These are phyloP conservation scores for Cephus rjabovi DNA, from an alignment of 2,888 invertebrate species.

Conservation along the genomic window DNA sequence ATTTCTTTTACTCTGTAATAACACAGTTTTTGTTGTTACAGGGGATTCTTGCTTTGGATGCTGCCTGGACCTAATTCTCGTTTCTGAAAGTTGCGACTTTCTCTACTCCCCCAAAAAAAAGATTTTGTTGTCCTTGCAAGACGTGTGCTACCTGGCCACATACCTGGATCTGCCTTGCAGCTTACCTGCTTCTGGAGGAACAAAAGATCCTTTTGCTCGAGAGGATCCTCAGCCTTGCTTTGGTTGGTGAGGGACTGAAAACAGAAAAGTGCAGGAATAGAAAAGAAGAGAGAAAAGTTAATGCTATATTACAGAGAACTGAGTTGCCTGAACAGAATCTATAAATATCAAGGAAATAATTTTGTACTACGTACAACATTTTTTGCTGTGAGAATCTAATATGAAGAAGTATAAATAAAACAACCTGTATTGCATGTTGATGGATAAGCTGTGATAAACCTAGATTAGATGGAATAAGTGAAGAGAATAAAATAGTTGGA, in stretches of 20 bases:
- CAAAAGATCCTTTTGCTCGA: not conserved
- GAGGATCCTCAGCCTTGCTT: not conserved
- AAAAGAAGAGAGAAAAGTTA: not conserved
- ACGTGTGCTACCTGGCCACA: not conserved
- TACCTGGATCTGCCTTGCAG: not conserved
- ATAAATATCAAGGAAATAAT: not conserved
- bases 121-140: not conserved
- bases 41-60: not conserved
- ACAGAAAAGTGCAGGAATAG: constrained; percentile 2
- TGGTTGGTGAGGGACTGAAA: not conserved
- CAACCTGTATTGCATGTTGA: not conserved
- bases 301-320: not conserved
- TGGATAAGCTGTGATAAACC: not conserved
- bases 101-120: not conserved
- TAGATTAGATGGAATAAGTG: not conserved
- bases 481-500: not conserved
- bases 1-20: not conserved
- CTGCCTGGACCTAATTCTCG: not conserved
- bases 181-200: not conserved
- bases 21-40: not conserved
- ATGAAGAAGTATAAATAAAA: not conserved
- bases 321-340: not conserved
- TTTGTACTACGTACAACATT: not conserved
- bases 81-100: not conserved
- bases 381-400: not conserved